Base-by-base conservation (phyloP, 1,140 invertebrate species). In the Lasaia peninsularis region DNA sequence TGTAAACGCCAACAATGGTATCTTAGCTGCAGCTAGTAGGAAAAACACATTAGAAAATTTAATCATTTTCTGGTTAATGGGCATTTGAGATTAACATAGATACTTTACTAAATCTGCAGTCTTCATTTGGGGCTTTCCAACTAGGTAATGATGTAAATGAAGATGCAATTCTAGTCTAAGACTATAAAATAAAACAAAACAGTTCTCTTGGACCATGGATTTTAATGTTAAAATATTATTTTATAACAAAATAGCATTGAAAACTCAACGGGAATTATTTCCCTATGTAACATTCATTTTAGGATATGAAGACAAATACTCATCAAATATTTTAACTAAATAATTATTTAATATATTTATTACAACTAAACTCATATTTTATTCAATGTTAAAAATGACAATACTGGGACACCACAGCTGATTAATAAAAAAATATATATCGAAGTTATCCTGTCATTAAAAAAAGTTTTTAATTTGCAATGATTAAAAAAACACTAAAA, bases 161-260 rank as follows among this genome's bases (percentile, higher is more conserved):
- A n/a, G n/a, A n/a, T n/a, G n/a, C n/a, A n/a, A n/a, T n/a, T n/a
- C n/a, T n/a, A n/a, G n/a, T n/a, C 9, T 14, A 12, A 35, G n/a
- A 12, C 14, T 12, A 6, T 35, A 35, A 35, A 40, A 12, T 16
- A 40, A 8, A 40, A 16, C 14, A 35, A 35, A 11, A 35, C 37
- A 40, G 8, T 40, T 40, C 3, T 16, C 6, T 40, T 18, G 37
- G 37, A 40, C 37, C 37, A 40, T 40, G 16, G 12, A 40, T 8
- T 40, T 40, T 40, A 40, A 40, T 40, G 37, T 40, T 16, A 40
- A 40, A 40, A 40, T 16, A 40, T 37, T 12, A 37, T 44, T 44
- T 44, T 16, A 44, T 44, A 44, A 44, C 37, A 37, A 37, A 7
- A 7, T 37, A 14, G 35, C 8, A 37, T 37, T 37, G n/a, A 14